Base-by-base conservation (phyloP, 1,140 invertebrate species). In the Acromyrmex echinatior region DNA sequence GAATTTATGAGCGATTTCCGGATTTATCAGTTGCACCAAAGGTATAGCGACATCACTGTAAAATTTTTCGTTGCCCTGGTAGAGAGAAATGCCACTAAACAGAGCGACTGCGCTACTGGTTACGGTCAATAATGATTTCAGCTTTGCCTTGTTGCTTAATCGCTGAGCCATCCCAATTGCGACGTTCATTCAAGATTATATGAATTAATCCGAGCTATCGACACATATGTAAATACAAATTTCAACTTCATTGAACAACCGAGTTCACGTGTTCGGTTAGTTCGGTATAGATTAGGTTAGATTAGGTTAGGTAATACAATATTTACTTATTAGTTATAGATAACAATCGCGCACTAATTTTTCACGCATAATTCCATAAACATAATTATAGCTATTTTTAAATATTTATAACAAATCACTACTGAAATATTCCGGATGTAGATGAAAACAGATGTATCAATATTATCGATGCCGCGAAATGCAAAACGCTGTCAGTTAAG, bases 1-100 rank as follows among this genome's bases (percentile, higher is more conserved):
- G 39, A 98, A 84, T 87, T 96, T 97, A 94, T 99, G 98, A 14
- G 98, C 97, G 78, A 94, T 96, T 96, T 99, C 98, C 0, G 98
- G 97, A 93, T 97, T 96, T 5, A 98, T 82, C 62, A 93, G 92
- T 88, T 97, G 97, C 28, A 97, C 94, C 6, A 97, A 14, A n/a
- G 98, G 98, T 96, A 98, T 97, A 0, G 97, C 87, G 86, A 97
- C 90, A 86, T 97, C 95, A 62, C 96, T 95, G 93, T 98, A 98
- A 94, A 98, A 98, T 88, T 96, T 97, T 92, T 98, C 97, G 94
- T 98, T 97, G 77, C 96, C 96, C 88, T 96, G 96, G 86, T 96
- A 97, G 85, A 98, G 94, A 91, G 96, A 97, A 73, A 97, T 94
- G 14, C 96, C 97, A 87, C 96, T 91, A 94, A 96, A 98, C 1